Evolutionary conservation across 2,113 vertebrate genomes (phyloP).

Genomic region (Spea bombifrons): DNA sequence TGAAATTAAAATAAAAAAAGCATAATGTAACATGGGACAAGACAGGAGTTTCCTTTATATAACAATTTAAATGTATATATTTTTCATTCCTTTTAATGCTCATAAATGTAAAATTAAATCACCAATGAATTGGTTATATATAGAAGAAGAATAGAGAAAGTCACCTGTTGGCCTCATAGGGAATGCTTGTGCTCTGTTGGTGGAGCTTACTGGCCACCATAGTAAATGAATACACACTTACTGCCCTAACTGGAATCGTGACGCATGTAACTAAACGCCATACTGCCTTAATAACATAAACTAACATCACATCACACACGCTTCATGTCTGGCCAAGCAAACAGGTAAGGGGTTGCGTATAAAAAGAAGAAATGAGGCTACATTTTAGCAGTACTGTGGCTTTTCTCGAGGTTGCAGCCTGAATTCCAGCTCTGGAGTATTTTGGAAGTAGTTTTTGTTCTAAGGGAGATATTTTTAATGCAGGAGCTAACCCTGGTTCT

Average conservation of each 20-base stretch:
- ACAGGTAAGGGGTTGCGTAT: neutral
- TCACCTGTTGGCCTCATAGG: neutral
- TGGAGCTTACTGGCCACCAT: neutral
- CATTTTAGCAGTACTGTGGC: neutral
- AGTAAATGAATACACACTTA: neutral
- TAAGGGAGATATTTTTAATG: constrained; percentile 23
- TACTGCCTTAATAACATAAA: neutral
- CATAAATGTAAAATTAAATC: no score
- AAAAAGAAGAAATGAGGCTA: neutral
- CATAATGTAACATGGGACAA: no score
- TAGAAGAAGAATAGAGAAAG: neutral
- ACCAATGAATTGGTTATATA: no score
- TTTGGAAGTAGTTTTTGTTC: constrained; percentile 3
- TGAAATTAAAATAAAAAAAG: no score
- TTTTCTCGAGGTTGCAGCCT: neutral
- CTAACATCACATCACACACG: no score
- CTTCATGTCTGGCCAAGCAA: no score
- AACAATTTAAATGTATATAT: no score
- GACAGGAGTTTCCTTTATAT: no score
- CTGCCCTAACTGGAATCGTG: neutral
- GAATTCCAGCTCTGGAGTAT: neutral
- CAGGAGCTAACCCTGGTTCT: constrained; percentile 30
- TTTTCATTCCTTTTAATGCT: no score
- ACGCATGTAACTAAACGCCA: neutral
- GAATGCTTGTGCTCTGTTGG: neutral